Evolutionary conservation across 2,113 vertebrate genomes (phyloP).

Genomic region (Epinephelus cyanopodus): DNA sequence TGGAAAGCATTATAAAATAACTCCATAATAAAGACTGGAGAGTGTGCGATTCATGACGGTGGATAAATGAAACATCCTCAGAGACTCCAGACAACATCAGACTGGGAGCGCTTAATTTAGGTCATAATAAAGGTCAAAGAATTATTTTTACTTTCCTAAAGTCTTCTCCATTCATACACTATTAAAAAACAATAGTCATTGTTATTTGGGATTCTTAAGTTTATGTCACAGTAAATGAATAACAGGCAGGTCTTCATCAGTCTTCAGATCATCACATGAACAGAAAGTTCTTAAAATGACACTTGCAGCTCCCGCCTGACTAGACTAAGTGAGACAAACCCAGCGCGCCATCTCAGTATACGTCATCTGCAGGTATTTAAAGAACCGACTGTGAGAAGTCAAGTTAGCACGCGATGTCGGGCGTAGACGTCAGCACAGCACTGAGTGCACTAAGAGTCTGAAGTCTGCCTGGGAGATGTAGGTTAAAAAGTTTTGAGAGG

Average conservation of each 20-base stretch:
- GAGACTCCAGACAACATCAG: background rate
- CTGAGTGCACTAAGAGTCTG: background rate
- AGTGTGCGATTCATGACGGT: slow-evolving; percentile 10
- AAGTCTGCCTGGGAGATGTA: background rate
- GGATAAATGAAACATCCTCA: background rate
- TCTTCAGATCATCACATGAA: background rate
- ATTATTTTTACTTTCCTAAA: background rate
- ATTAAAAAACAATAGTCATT: slow-evolving; percentile 11
- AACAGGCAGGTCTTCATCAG: background rate
- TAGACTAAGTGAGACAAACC: slow-evolving; percentile 14
- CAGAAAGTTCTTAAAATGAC: slow-evolving; percentile 26
- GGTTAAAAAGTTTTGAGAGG: background rate
- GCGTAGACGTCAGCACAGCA: slow-evolving; percentile 9
- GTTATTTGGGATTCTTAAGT: background rate
- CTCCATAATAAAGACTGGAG: background rate
- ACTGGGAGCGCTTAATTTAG: background rate
- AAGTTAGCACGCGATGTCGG: slow-evolving; percentile 28
- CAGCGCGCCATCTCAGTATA: background rate
- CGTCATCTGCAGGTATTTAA: slow-evolving; percentile 65
- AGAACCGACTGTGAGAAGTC: slow-evolving; percentile 31
- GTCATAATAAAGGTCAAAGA: background rate
- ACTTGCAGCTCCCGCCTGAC: slow-evolving; percentile 18
- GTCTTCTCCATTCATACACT: background rate
- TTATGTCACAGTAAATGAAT: background rate
- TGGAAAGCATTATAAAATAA: slow-evolving; percentile 12